Base-by-base conservation (phyloP, 1,140 invertebrate genomes). In the Lepidurus packardi region DNA sequence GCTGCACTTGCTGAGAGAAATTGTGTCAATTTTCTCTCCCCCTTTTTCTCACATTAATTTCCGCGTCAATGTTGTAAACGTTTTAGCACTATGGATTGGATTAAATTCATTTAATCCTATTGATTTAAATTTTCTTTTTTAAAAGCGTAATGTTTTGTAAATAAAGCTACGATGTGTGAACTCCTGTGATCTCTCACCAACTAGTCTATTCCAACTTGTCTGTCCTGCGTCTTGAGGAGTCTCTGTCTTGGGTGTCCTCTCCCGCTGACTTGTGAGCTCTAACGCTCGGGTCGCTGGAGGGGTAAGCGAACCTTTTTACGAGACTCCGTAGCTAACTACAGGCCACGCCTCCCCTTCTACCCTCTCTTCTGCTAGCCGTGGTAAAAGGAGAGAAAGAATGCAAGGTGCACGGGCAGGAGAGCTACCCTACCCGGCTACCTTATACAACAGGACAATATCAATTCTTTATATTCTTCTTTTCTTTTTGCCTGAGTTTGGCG, bases 231-330 rank as follows among this genome's bases (percentile, higher is more conserved):
- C 34, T 34, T 34, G 53, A 11, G n/a, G 16, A 65, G 53, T 21
- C 16, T 65, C 16, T 65, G 16, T 65, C 53, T 65, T 65, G 34
- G 34, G 34, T 34, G 53, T 65, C 53, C 53, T 65, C 53, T 65
- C 53, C 53, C 53, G 53, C 53, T 13, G 53, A 65, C 53, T 65
- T 65, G 53, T 21, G 53, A 65, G 53, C 53, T 65, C 53, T 65
- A 65, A 65, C 53, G 13, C 21, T 16, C 6, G 21, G 53, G 53
- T 65, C 53, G 53, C 53, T 21, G 53, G 53, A 65, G 53, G 53
- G 53, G 16, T n/a, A 13, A 65, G 21, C 53, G 34, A 34, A 34
- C 34, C 3, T 34, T 34, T 34, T 34, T 34, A 34, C 34, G 34
- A 34, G 34, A 34, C 34, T 34, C 34, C 34, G 34, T 34, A 34